phyloP scores from a whole-genome alignment of 30 jellyfish, hydroid and myxozoan species.

The Chrysaora quinquecirrha region DNA sequence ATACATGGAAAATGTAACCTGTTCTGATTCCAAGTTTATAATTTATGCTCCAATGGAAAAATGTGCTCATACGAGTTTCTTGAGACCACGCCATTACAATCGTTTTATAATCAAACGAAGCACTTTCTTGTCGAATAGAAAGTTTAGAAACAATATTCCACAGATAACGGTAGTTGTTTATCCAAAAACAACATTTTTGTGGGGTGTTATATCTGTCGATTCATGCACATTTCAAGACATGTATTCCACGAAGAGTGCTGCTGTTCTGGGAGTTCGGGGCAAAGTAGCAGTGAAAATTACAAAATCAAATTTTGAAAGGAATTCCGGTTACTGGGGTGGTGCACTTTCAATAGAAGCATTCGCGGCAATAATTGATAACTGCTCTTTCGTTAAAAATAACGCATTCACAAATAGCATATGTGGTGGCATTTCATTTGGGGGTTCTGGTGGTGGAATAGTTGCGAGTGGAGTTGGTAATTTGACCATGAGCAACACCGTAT shows the following conservation, averaged over 20 bases:
- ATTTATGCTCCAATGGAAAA: no score
- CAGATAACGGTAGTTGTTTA: no score
- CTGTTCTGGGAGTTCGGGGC: background rate
- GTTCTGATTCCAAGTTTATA: no score
- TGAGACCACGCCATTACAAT: no score
- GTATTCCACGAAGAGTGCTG: background rate
- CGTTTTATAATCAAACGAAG: no score
- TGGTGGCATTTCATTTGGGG: background rate
- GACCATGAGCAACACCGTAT: background rate
- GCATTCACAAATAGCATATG: background rate
- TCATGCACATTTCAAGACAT: no score
- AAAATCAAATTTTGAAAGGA: background rate
- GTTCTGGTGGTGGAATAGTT: background rate
- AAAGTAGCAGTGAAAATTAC: background rate
- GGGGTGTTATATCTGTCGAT: background rate
- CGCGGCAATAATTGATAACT: background rate
- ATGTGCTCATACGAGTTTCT: no score
- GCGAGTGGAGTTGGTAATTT: background rate
- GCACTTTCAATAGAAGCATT: background rate
- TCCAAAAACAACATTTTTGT: background rate
- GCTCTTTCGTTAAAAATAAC: background rate
- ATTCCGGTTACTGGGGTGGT: background rate
- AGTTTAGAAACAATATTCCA: no score
- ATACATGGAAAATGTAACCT: no score
- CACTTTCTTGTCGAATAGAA: no score